A percentile compares a stretch with the other conserved stretches of the same genome.
These are phyloP conservation scores for Gymnobelideus leadbeateri DNA, from an alignment of 2,113 vertebrate genomes.

Conservation along the genomic window DNA sequence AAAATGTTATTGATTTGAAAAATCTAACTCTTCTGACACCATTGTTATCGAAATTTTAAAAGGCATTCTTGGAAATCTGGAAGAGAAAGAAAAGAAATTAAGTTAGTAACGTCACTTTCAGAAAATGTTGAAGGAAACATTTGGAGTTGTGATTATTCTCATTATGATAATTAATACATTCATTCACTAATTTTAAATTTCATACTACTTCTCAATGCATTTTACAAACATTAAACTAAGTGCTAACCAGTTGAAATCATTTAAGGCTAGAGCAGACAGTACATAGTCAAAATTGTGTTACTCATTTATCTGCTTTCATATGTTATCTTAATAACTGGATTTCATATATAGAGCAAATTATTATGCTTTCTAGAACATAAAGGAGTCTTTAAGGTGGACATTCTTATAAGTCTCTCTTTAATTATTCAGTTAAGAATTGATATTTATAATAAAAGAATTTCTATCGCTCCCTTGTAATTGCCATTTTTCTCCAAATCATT, in stretches of 20 bases:
- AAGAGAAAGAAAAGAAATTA: not conserved
- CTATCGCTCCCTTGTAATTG: not conserved
- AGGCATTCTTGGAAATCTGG: not conserved
- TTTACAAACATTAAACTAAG: not conserved
- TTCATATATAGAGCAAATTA: not conserved
- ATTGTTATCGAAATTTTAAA: not conserved
- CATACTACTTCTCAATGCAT: not conserved
- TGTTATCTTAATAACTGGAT: not conserved
- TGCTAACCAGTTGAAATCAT: not conserved
- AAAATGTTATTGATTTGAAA: not conserved
- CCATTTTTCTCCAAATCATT: not conserved
- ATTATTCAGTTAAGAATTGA: not conserved
- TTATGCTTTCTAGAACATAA: not conserved
- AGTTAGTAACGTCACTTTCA: not conserved
- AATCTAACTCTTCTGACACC: not conserved
- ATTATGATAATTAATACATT: not conserved
- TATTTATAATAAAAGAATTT: not conserved
- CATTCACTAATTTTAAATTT: not conserved
- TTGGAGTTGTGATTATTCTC: not conserved
- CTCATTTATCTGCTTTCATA: not conserved
- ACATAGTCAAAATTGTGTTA: not conserved
- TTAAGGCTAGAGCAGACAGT: not conserved
- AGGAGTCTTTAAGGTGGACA: not conserved
- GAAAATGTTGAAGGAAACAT: not conserved
- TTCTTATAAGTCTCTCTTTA: not conserved